Percentiles rank a stretch among this genome's conserved stretches.
These are phyloP conservation scores for Holothuria scabra DNA, from an alignment of 53 echinoderm and acorn worm genomes.

Conservation along the genomic window DNA sequence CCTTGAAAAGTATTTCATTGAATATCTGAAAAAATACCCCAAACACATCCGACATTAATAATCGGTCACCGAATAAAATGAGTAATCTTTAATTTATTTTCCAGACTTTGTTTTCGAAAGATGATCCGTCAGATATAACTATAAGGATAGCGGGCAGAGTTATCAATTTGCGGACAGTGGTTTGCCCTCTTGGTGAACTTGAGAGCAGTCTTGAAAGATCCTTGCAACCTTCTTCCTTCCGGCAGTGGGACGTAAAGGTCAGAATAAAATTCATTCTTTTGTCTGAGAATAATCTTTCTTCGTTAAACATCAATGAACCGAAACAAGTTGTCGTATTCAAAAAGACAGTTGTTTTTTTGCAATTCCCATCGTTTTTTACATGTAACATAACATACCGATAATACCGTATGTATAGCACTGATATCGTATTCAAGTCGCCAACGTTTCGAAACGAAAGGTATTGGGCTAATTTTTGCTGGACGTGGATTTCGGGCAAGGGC, in stretches of 20 bases:
- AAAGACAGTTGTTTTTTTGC: too few species aligned
- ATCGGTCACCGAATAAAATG: background rate
- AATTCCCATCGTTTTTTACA: too few species aligned
- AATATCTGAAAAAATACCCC: background rate
- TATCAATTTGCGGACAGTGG: background rate
- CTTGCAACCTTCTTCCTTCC: background rate
- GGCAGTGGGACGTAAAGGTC: constrained; percentile 40
- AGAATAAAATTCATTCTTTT: background rate
- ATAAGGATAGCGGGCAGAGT: constrained; percentile 6
- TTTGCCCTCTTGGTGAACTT: constrained; percentile 21
- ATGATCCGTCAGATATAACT: background rate
- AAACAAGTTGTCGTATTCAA: too few species aligned
- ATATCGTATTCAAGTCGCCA: too few species aligned
- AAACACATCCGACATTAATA: background rate
- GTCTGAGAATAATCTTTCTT: too few species aligned
- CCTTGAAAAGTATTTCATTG: background rate
- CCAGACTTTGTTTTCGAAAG: background rate
- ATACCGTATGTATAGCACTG: too few species aligned
- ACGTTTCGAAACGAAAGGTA: too few species aligned
- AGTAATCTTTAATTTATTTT: background rate
- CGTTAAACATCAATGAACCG: too few species aligned
- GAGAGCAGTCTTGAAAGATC: constrained; percentile 14
- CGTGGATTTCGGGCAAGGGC: too few species aligned
- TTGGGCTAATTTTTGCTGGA: too few species aligned
- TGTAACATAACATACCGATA: too few species aligned